Base-by-base conservation (phyloP, 2,113 vertebrate genomes). In the Ochotona princeps region DNA sequence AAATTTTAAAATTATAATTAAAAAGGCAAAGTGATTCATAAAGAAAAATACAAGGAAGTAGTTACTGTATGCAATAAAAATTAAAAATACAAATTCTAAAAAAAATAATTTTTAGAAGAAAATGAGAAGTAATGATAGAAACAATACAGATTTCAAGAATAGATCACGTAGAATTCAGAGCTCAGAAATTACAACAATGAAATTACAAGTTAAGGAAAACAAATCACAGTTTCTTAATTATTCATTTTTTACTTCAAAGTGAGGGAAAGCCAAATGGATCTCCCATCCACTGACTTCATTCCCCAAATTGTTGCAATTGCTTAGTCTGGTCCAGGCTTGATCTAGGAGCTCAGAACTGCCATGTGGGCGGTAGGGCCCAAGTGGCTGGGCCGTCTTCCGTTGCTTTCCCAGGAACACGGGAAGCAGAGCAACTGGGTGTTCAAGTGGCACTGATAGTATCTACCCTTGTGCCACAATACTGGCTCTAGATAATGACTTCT, bases 141-240 rank as follows among this genome's bases (percentile, higher is more conserved):
- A 47, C 65, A 63, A 38, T 35, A 60, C 75, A 76, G 66, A 44
- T 17, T 23, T 92, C 28, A 84, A 49, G 49, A 80, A 30, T 66
- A 35, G 20, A 23, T 25, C 73, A 85, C 66, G 26, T 57, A 14
- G 12, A 93, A 91, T 86, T 94, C 60, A 92, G 14, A 21, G 54
- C 18, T 92, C 23, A n/a, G n/a, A 69, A 87, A 57, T 85, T 94
- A 90, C 60, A 93, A 28, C 8, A 74, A 54, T 88, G 23, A 89
- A 81, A 26, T 75, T 84, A 66, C 17, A 80, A 38, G 70, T 44
- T 44, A 44, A 44, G 38, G 73, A 90, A 87, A 38, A 8, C 73
- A 65, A 84, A 9, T n/a, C 30, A 87, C 76, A 44, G 6, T 44
- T 44, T 44, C 6, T 44, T 44, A 44, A 44, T 44, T 44, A 44